Evolutionary conservation across 1,140 invertebrate species (phyloP), one percentile per base, ranked within the genome.

Genomic region (Drosophila fuyamai): DNA sequence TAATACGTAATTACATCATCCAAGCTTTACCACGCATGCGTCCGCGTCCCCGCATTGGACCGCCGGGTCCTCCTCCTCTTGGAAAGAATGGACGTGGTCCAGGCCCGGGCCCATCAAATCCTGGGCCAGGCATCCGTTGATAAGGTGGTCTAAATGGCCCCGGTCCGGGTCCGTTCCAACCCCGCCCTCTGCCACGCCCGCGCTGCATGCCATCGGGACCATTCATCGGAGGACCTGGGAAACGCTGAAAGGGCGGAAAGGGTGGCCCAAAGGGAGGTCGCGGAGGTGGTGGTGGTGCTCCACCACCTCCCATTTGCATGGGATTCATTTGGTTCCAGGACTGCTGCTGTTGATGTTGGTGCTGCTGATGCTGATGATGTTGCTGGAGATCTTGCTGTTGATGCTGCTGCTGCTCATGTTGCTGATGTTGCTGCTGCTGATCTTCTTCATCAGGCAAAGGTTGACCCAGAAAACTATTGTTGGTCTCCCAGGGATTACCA

Each of bases 21-120:
- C 90, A 92, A 73, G 83, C 63, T 84, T 84, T 91, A 89, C 90
- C 86, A 61, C 90, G 90, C 83, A 88, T 91, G 57, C 90, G 86
- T 23, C 86, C 80, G 43, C 79, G 74, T 13, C 81, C 54, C 32
- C 85, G 56, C 71, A 79, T 78, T 9, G 81, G 83, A 32, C 85
- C 90, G 9, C 90, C 80, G 12, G 63, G 67, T 10, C 72, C 54
- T 6, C 81, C 76, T 10, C 74, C 66, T 2, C 81, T 63, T 14
- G 48, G 70, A 51, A 85, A 90, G 61, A 79, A 90, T 6, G 70
- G 77, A 7, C 66, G 61, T 14, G 77, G 44, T 4, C 67, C 73
- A 1, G 57, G 61, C 7, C 76, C 81, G 12, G 72, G 79, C 10
- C 72, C 72, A 62, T 90, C 89, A 18, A 82, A 88, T 9, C 72